A percentile compares a stretch with the other conserved stretches of the same genome.
Conservation (phyloP, 2,888 invertebrate species). For the Netelia fuscicornis region DNA sequence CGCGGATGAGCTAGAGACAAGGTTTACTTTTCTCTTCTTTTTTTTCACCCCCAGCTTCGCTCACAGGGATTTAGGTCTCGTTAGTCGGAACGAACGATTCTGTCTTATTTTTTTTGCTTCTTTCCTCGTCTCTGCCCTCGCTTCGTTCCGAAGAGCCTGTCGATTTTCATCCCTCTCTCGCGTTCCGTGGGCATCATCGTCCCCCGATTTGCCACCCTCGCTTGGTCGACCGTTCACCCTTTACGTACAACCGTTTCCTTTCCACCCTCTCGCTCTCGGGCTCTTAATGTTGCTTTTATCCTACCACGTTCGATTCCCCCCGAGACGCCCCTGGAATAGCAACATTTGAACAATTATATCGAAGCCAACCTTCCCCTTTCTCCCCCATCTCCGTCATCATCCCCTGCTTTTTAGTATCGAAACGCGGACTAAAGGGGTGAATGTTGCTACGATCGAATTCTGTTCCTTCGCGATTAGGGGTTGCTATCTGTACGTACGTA, state of each 20-base stretch:
- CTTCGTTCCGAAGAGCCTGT: background rate
- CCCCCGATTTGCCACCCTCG: constrained; percentile 12
- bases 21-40: constrained; percentile 33
- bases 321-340: background rate
- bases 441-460: background rate
- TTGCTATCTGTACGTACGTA: background rate
- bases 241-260: constrained; percentile 9
- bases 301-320: constrained; percentile 7
- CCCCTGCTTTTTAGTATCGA: constrained; percentile 40
- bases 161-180: constrained; percentile 27
- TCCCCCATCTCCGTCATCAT: background rate
- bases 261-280: constrained; percentile 38
- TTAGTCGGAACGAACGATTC: constrained; percentile 58
- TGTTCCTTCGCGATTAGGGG: constrained; percentile 8
- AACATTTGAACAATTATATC: constrained; percentile 61
- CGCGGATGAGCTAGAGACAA: constrained; percentile 1
- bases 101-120: constrained; percentile 29
- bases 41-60: constrained; percentile 60
- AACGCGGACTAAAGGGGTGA: constrained; percentile 21
- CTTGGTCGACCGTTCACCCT: constrained; percentile 44
- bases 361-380: background rate
- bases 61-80: constrained; percentile 64
- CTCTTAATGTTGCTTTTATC: constrained; percentile 36
- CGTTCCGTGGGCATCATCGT: constrained; percentile 29
- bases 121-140: constrained; percentile 27